Base-by-base conservation (phyloP, 2,888 invertebrate species). In the Bombylius discolor region DNA sequence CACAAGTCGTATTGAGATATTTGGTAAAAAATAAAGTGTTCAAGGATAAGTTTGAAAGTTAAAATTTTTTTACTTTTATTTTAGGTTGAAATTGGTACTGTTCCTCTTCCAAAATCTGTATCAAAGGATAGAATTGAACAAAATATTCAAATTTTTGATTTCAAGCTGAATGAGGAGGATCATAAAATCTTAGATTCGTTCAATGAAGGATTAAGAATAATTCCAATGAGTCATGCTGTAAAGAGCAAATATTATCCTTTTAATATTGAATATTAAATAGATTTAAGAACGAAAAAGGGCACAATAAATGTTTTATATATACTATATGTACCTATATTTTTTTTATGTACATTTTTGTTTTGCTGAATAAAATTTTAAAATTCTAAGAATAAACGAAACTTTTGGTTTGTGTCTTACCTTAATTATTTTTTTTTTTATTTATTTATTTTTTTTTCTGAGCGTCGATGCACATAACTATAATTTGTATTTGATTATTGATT, bases 1-100 rank as follows among this genome's bases (percentile, higher is more conserved):
- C 85, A 0, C 89, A 89, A 70, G 78, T 89, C 4, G 76, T 88
- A 32, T 76, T 89, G 47, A 79, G 85, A 69, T 73, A 70, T 63
- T 64, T 73, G 67, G 73, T 71, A 62, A 36, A n/a, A 1, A 13
- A 14, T 4, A 47, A 42, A 12, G 32, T 49, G 12, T 45, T 32
- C 31, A 44, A 23, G 23, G 14, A 44, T 45, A 13, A 6, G 34
- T 4, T 1, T 23, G 8, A 45, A 47, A 32, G 4, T 34, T 33
- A 47, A 52, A 9, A 4, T n/a, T 36, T 49, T 42, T 44, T 4
- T 7, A n/a, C 7, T 49, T 48, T 54, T 8, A 14, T 32, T 49
- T 49, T 49, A 80, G 79, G 66, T 81, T 44, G 78, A 82, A 60
- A 67, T 77, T 50, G 78, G 77, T 14, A 65, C 76, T 1, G 72